Conservation (phyloP, 2,113 vertebrate genomes). For the Hemichromis elongatus region DNA sequence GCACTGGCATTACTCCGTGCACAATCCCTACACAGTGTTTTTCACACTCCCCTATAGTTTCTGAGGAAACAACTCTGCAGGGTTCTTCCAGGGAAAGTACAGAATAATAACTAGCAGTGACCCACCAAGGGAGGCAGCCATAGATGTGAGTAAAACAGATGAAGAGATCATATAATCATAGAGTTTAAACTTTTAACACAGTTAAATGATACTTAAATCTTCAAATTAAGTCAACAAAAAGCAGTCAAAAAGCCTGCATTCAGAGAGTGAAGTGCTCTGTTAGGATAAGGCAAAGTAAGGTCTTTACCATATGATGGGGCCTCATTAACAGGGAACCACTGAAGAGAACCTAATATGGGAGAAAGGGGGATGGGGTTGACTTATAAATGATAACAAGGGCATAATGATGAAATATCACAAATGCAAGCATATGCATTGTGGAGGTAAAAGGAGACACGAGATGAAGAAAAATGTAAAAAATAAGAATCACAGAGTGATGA, state of each 20-base stretch:
- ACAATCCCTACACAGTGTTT: neutral
- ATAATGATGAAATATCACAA: neutral
- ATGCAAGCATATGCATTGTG: neutral
- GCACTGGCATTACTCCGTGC: neutral
- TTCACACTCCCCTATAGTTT: conserved; percentile 8
- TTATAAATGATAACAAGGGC: neutral
- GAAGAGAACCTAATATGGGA: neutral
- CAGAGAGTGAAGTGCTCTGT: neutral
- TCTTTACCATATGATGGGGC: neutral
- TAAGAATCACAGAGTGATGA: neutral
- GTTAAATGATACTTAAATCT: neutral
- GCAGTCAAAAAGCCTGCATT: no score
- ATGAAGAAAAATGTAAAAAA: neutral
- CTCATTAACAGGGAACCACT: neutral
- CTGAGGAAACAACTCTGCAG: conserved; percentile 4
- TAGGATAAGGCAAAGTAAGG: neutral
- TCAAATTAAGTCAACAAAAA: neutral
- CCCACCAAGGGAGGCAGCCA: neutral
- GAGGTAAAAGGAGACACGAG: neutral
- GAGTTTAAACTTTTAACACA: neutral
- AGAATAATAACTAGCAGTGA: neutral
- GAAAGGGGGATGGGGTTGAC: neutral
- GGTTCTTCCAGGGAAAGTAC: conserved; percentile 31
- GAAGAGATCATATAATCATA: neutral
- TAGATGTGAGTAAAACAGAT: neutral